Conservation (phyloP, 2,888 invertebrate species). For the Phorcus lineatus region DNA sequence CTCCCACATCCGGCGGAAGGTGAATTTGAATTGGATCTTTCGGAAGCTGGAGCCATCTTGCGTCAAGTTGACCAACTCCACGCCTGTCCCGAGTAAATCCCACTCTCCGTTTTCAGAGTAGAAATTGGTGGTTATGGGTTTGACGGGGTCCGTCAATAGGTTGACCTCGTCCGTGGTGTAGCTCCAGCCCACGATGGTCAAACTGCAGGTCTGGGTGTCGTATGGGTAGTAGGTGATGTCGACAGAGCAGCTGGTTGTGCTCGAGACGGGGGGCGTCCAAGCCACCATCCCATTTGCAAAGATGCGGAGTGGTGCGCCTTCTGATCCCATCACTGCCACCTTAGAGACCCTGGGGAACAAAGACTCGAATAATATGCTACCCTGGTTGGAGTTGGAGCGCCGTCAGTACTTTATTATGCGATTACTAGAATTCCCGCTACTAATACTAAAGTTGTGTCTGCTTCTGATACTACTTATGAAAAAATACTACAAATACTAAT, state of each 20-base stretch:
- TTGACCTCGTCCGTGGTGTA: background rate
- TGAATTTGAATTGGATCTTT: background rate
- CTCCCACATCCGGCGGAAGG: constrained; percentile 1
- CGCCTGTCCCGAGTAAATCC: background rate
- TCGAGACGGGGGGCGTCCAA: background rate
- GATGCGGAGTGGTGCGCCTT: background rate
- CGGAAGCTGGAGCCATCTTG: background rate
- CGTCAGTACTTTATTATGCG: too few relatives aligned
- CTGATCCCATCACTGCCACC: background rate
- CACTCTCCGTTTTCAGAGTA: background rate
- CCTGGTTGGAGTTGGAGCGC: too few relatives aligned
- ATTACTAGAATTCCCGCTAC: too few relatives aligned
- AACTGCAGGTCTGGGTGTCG: background rate
- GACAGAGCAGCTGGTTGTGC: background rate
- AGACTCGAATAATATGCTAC: too few relatives aligned
- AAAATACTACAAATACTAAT: too few relatives aligned
- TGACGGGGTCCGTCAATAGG: background rate
- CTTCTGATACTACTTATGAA: too few relatives aligned
- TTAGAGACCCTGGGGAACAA: too few relatives aligned
- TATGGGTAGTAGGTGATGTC: background rate
- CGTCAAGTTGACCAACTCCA: background rate
- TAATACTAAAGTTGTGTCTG: too few relatives aligned
- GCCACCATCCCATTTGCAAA: background rate
- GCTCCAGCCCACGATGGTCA: background rate
- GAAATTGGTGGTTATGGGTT: background rate